Percentiles rank a stretch among this genome's conserved stretches.
phyloP scores from a whole-genome alignment of 2,797 vertebrate species.

The Lutjanus argentimaculatus region DNA sequence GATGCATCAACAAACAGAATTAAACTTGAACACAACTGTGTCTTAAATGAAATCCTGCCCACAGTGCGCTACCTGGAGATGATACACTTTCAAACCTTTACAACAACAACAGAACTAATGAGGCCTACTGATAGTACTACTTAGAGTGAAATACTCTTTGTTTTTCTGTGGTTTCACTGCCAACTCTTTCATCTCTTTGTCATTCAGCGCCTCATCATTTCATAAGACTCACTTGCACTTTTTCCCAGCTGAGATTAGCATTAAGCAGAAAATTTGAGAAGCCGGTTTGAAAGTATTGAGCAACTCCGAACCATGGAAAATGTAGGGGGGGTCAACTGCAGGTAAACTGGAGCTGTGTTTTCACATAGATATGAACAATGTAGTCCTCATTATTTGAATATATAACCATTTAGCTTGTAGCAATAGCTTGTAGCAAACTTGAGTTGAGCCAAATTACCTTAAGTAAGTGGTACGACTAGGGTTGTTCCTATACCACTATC shows the following conservation, averaged over 20 bases:
- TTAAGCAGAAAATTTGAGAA: neutral
- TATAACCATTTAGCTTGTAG: neutral
- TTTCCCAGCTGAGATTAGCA: conserved; percentile 14
- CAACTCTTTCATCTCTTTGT: conserved; percentile 32
- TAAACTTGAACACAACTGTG: neutral
- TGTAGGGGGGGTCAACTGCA: neutral
- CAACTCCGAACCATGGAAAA: neutral
- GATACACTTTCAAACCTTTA: neutral
- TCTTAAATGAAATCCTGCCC: neutral
- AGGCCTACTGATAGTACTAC: conserved; percentile 11
- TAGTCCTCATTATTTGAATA: neutral
- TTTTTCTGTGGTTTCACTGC: conserved; percentile 3
- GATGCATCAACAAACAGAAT: neutral
- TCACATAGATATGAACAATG: neutral
- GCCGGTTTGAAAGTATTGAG: neutral
- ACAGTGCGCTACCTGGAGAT: neutral
- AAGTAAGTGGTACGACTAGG: neutral
- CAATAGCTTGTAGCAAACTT: neutral
- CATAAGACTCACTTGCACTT: neutral
- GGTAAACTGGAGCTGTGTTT: neutral
- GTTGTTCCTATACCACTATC: no score
- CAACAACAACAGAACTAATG: conserved; percentile 24
- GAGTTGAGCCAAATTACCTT: neutral
- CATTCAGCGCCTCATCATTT: neutral
- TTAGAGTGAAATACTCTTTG: neutral